phyloP scores from a whole-genome alignment of 2,113 vertebrate species.

The Epinephelus lanceolatus region DNA sequence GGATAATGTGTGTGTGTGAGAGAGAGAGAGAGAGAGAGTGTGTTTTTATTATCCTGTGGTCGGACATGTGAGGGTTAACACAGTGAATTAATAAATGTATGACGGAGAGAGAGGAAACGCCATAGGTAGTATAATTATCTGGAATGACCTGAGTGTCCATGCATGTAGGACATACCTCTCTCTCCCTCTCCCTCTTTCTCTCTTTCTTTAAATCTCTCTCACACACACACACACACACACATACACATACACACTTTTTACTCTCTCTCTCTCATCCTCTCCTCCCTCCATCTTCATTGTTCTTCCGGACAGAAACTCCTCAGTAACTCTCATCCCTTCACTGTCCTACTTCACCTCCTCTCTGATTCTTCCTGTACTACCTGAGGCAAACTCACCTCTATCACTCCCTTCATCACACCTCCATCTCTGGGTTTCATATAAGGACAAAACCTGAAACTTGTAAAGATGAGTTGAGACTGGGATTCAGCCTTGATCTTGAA shows the following conservation, averaged over 20 bases:
- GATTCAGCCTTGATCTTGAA: too few species aligned
- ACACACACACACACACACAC: neutral
- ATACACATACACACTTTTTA: neutral
- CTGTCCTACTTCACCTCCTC: slow-evolving; percentile 12
- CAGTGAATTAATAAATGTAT: slow-evolving; percentile 44
- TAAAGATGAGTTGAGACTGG: too few species aligned
- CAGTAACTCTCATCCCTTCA: neutral
- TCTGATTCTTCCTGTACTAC: neutral
- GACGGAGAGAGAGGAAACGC: slow-evolving; percentile 27
- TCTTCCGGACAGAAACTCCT: slow-evolving; percentile 2
- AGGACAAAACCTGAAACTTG: too few species aligned
- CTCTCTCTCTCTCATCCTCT: neutral
- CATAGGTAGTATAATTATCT: slow-evolving; percentile 57
- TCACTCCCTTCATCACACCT: neutral
- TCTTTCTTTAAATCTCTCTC: neutral
- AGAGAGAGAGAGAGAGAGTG: neutral
- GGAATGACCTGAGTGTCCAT: slow-evolving; percentile 67
- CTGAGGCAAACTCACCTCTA: neutral
- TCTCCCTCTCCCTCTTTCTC: neutral
- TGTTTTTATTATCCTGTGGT: slow-evolving; percentile 11
- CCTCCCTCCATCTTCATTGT: slow-evolving; percentile 15
- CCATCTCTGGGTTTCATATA: neutral
- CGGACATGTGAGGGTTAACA: slow-evolving; percentile 30
- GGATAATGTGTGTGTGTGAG: neutral
- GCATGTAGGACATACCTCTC: slow-evolving; percentile 64